These are phyloP conservation scores for Hemibagrus guttatus DNA, from an alignment of 2,797 vertebrate genomes.

Conservation along the genomic window DNA sequence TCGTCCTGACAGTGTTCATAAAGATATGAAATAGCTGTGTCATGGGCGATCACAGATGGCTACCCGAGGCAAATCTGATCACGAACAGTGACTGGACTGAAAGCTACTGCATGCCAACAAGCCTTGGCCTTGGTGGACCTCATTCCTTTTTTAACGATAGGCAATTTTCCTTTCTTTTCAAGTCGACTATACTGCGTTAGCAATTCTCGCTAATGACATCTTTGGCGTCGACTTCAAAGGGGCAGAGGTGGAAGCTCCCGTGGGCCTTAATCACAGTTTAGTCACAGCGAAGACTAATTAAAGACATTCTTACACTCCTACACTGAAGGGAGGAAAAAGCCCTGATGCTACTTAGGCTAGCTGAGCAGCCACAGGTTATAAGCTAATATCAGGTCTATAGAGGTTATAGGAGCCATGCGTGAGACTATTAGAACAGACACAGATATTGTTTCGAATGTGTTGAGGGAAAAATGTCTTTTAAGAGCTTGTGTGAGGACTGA, in stretches of 20 bases:
- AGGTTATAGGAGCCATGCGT: not conserved
- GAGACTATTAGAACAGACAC: slow-evolving; percentile 60
- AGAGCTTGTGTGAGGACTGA: not conserved
- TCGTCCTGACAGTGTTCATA: not conserved
- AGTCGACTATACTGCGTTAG: slow-evolving; percentile 62
- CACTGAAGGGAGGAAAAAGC: slow-evolving; percentile 30
- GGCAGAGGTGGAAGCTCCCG: slow-evolving; percentile 62
- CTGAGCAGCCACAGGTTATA: slow-evolving; percentile 9
- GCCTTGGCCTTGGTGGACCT: slow-evolving; percentile 47
- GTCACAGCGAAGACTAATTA: slow-evolving; percentile 81
- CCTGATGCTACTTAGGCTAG: slow-evolving; percentile 12
- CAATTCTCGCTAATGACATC: slow-evolving; percentile 68
- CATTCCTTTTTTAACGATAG: slow-evolving; percentile 56
- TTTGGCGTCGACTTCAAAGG: slow-evolving; percentile 76
- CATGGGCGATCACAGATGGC: not conserved
- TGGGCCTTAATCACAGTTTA: slow-evolving; percentile 82
- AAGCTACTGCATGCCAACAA: slow-evolving; percentile 51
- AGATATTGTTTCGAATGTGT: slow-evolving; percentile 10
- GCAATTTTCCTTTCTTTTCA: slow-evolving; percentile 61
- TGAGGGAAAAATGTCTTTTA: slow-evolving; percentile 1
- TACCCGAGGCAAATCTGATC: slow-evolving; percentile 22
- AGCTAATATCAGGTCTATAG: slow-evolving; percentile 16
- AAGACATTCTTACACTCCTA: slow-evolving; percentile 68
- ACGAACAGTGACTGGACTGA: slow-evolving; percentile 33
- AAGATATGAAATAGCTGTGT: slow-evolving; percentile 21